Conservation (phyloP, 2,113 vertebrate genomes). For the Raja brachyura region DNA sequence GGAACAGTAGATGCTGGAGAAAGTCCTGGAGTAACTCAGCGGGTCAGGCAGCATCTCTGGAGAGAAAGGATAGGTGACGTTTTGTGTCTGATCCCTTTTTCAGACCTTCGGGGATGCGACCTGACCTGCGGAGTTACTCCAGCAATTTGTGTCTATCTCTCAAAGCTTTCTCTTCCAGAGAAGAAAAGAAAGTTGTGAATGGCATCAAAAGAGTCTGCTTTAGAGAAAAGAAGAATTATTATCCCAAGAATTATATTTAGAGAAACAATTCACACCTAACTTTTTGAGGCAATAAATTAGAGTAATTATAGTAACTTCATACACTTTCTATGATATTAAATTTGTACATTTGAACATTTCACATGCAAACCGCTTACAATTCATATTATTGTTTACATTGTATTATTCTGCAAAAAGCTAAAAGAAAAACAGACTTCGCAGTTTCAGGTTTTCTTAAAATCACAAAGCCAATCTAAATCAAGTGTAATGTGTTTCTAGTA, state of each 20-base stretch:
- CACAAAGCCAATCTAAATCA: conserved; percentile 42
- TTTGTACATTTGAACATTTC: neutral
- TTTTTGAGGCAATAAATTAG: neutral
- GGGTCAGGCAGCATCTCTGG: too few species aligned
- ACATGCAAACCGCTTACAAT: neutral
- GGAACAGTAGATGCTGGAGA: too few species aligned
- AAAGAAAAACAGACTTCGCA: conserved; percentile 28
- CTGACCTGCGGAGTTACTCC: too few species aligned
- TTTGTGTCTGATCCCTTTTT: too few species aligned
- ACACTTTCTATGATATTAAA: neutral
- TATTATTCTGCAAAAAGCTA: neutral
- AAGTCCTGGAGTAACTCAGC: too few species aligned
- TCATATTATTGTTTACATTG: neutral
- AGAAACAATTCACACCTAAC: neutral
- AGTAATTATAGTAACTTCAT: conserved; percentile 13
- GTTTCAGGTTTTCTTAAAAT: conserved; percentile 45
- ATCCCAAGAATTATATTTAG: neutral
- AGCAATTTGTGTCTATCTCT: neutral
- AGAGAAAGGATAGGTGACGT: too few species aligned
- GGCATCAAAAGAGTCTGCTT: neutral
- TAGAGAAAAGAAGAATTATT: neutral
- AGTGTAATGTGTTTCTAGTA: neutral
- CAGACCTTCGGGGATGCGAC: too few species aligned
- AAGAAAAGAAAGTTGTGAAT: neutral
- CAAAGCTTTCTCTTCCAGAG: neutral